Conservation (phyloP, 2,888 invertebrate species). For the Pyrrhia umbra region DNA sequence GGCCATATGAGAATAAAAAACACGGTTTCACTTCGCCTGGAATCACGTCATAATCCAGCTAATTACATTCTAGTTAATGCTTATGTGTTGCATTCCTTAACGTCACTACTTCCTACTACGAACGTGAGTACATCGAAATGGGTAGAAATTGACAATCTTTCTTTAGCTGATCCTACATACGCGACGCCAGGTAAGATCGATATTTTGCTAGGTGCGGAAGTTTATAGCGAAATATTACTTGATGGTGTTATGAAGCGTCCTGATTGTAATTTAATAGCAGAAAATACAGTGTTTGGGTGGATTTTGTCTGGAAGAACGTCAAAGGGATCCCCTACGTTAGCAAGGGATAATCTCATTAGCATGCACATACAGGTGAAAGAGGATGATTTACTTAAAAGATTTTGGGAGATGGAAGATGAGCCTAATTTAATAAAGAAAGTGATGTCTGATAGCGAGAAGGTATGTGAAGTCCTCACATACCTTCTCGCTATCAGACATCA, state of each 20-base stretch:
- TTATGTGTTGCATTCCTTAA: conserved; percentile 17
- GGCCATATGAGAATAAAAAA: neutral
- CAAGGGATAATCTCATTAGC: neutral
- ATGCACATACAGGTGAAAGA: conserved; percentile 9
- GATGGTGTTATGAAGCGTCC: conserved; percentile 10
- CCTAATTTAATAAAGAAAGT: conserved; percentile 13
- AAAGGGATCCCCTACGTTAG: neutral
- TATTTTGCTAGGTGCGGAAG: conserved; percentile 5
- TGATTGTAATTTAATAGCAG: conserved; percentile 3
- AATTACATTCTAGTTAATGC: neutral
- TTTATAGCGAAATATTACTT: neutral
- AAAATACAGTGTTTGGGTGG: conserved; percentile 28
- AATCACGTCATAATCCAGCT: conserved; percentile 11
- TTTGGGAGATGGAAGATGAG: conserved; percentile 22
- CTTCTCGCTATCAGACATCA: too few relatives aligned
- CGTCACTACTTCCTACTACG: conserved; percentile 14
- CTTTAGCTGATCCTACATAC: conserved; percentile 8
- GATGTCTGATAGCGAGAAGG: conserved; percentile 7
- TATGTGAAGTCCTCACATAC: too few relatives aligned
- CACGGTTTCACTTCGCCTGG: conserved; percentile 12
- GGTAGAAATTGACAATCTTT: neutral
- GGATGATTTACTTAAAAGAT: conserved; percentile 7
- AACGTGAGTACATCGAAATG: neutral
- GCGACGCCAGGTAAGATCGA: too few relatives aligned
- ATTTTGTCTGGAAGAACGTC: conserved; percentile 16